Evolutionary conservation across 2,797 vertebrate genomes (phyloP).

Genomic region (Xenentodon cancila): DNA sequence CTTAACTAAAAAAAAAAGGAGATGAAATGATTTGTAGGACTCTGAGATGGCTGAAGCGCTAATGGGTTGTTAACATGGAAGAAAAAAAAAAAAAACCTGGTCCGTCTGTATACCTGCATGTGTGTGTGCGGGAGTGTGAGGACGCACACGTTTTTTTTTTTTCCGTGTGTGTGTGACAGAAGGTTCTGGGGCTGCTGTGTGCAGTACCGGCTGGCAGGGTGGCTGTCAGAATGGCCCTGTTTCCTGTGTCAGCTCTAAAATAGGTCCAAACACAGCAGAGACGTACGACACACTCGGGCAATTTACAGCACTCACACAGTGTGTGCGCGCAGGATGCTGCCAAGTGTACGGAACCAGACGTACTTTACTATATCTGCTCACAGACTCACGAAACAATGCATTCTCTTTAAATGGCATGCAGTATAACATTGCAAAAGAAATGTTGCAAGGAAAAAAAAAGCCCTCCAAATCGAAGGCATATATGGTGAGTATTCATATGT

Average conservation of each 20-base stretch:
- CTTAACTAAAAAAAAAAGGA: constrained; percentile 48
- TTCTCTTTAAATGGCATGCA: constrained; percentile 36
- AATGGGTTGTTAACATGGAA: constrained; percentile 51
- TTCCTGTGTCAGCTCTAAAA: constrained; percentile 86
- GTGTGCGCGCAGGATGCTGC: constrained; percentile 74
- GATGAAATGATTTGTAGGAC: constrained; percentile 48
- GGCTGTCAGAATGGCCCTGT: constrained; percentile 84
- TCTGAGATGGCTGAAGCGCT: constrained; percentile 47
- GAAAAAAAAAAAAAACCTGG: constrained; percentile 44
- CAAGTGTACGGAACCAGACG: constrained; percentile 72
- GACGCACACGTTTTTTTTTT: constrained; percentile 30
- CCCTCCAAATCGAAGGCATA: constrained; percentile 1
- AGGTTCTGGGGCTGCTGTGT: constrained; percentile 79
- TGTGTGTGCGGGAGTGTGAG: constrained; percentile 7
- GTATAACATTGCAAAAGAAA: constrained; percentile 15
- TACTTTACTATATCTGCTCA: constrained; percentile 54
- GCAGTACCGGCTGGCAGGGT: constrained; percentile 78
- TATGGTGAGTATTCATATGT: constrained; percentile 1
- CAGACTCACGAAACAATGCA: constrained; percentile 31
- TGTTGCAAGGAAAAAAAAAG: constrained; percentile 3
- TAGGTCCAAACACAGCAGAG: constrained; percentile 85
- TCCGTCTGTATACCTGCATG: constrained; percentile 21
- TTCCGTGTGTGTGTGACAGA: constrained; percentile 64
- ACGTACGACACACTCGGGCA: constrained; percentile 80
- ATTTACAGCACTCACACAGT: constrained; percentile 83